phyloP scores from a whole-genome alignment of 1,140 invertebrate genomes.

The Drosophila bocki region DNA sequence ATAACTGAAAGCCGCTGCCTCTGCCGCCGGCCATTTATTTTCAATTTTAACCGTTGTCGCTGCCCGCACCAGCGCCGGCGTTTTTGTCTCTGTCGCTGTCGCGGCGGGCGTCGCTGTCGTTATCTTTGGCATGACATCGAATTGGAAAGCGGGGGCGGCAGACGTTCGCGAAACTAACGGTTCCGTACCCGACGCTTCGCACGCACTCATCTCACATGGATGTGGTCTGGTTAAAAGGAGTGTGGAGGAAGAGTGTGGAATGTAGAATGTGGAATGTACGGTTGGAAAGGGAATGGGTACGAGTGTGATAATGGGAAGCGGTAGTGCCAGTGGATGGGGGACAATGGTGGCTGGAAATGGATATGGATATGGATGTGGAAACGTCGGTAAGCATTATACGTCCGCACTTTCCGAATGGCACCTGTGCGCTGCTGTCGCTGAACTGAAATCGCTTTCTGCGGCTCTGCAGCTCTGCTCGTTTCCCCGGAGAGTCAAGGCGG shows the following conservation, averaged over 20 bases:
- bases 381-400: conserved; percentile 49
- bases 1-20: conserved; percentile 80
- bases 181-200: conserved; percentile 47
- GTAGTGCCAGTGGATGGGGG: background rate
- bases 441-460: conserved; percentile 67
- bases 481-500: conserved; percentile 1
- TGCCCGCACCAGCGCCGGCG: conserved; percentile 13
- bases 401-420: conserved; percentile 79
- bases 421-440: conserved; percentile 75
- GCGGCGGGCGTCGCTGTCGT: conserved; percentile 55
- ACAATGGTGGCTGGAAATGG: background rate
- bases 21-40: conserved; percentile 79
- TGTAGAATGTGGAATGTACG: background rate
- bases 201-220: conserved; percentile 44
- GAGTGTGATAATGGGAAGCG: background rate
- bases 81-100: conserved; percentile 27
- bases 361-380: background rate
- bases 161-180: conserved; percentile 52
- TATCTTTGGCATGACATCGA: conserved; percentile 68
- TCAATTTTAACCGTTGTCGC: conserved; percentile 72
- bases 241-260: background rate
- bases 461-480: conserved; percentile 46
- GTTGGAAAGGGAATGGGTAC: background rate
- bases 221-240: background rate
- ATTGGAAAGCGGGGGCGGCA: conserved; percentile 50